phyloP scores from a whole-genome alignment of 2,113 vertebrate genomes.

The Maccullochella peelii region DNA sequence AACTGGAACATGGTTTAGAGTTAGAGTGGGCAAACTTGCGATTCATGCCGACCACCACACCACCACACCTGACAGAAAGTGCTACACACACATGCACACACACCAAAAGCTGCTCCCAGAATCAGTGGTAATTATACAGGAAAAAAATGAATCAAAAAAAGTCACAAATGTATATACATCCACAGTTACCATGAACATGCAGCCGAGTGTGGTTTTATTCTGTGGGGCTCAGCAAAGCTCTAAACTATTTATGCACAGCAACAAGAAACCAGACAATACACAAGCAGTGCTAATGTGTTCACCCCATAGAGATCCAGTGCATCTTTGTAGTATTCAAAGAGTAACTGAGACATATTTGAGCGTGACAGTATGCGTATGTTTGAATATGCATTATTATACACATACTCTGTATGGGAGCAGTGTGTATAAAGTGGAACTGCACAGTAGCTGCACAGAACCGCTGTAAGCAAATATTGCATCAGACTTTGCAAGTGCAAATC shows the following conservation, averaged over 20 bases:
- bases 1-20: constrained; percentile 42
- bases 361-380: constrained; percentile 15
- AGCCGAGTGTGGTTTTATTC: constrained; percentile 51
- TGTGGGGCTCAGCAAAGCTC: constrained; percentile 45
- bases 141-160: background rate
- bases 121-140: constrained; percentile 35
- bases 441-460: constrained; percentile 25
- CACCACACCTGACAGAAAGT: constrained; percentile 80
- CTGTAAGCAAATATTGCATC: constrained; percentile 53
- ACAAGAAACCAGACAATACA: constrained; percentile 40
- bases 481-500: constrained; percentile 27
- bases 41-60: constrained; percentile 59
- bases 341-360: constrained; percentile 32
- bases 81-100: constrained; percentile 76
- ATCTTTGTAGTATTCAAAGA: constrained; percentile 27
- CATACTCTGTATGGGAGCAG: constrained; percentile 10
- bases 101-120: constrained; percentile 19
- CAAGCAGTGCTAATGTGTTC: constrained; percentile 41
- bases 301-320: constrained; percentile 8
- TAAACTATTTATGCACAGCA: constrained; percentile 48
- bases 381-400: constrained; percentile 31
- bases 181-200: constrained; percentile 46
- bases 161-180: constrained; percentile 28
- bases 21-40: constrained; percentile 43
- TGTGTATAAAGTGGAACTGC: constrained; percentile 33